These are phyloP conservation scores for Rhamphomyia laevipes DNA, from an alignment of 2,888 invertebrate genomes.

Conservation along the genomic window DNA sequence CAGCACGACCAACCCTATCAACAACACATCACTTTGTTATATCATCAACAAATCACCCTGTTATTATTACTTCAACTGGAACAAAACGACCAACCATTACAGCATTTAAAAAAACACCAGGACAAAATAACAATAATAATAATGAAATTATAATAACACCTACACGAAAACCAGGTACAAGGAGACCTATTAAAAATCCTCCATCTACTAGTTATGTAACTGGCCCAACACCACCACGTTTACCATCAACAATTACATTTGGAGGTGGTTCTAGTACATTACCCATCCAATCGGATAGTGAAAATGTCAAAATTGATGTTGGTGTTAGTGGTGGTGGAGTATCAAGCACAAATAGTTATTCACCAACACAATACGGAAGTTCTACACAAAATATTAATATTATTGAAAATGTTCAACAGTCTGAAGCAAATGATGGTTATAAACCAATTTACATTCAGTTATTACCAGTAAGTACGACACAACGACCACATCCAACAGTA, in stretches of 20 bases:
- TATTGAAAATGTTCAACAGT: constrained; percentile 15
- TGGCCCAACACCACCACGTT: constrained; percentile 42
- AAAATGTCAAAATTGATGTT: background rate
- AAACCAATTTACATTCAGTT: constrained; percentile 21
- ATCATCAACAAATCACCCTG: constrained; percentile 24
- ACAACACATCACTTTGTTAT: background rate
- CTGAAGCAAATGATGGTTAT: constrained; percentile 19
- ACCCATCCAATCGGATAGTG: constrained; percentile 20
- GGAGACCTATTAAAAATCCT: constrained; percentile 26
- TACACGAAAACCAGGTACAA: constrained; percentile 9
- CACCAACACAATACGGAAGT: constrained; percentile 22
- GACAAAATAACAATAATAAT: background rate
- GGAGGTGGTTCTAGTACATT: constrained; percentile 24
- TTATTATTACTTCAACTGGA: constrained; percentile 39
- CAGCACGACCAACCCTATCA: constrained; percentile 2
- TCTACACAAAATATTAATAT: constrained; percentile 27
- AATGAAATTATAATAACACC: constrained; percentile 9
- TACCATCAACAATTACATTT: constrained; percentile 28
- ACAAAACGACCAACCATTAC: constrained; percentile 17
- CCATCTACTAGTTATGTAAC: constrained; percentile 41
- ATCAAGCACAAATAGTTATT: constrained; percentile 16
- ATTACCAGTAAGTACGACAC: constrained; percentile 28
- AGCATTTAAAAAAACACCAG: constrained; percentile 14
- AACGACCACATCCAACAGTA: constrained; percentile 49
- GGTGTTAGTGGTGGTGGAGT: constrained; percentile 11